A percentile compares a stretch with the other conserved stretches of the same genome.
Evolutionary conservation across 2,888 invertebrate species (phyloP).

Genomic region (Frankliniella fusca): DNA sequence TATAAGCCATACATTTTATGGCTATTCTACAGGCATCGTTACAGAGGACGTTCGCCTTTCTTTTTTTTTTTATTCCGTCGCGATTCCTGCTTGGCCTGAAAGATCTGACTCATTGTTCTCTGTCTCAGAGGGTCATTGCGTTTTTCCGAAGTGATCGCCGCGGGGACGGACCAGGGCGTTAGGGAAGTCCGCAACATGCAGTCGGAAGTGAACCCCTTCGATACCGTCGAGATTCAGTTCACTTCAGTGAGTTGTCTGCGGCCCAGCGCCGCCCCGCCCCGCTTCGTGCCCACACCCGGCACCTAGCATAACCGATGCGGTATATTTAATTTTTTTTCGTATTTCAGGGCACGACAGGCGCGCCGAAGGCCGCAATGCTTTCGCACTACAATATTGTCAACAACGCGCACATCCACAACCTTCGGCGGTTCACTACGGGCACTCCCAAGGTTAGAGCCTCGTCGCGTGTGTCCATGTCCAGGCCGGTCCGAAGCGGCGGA

Average conservation of each 20-base stretch:
- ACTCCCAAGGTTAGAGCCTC: background rate
- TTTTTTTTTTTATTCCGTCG: too few relatives aligned
- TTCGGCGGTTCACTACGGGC: background rate
- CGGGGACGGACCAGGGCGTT: conserved; percentile 1
- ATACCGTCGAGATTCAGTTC: conserved; percentile 72
- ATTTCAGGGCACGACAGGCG: conserved; percentile 68
- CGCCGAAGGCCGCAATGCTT: conserved; percentile 69
- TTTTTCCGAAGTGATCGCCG: background rate
- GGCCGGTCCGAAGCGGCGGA: too few relatives aligned
- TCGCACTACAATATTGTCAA: conserved; percentile 72
- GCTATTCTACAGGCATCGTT: too few relatives aligned
- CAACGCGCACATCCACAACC: conserved; percentile 55
- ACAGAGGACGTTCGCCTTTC: too few relatives aligned
- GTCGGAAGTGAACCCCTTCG: conserved; percentile 58
- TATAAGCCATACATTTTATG: too few relatives aligned
- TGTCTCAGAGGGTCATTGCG: conserved; percentile 12
- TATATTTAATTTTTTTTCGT: conserved; percentile 6
- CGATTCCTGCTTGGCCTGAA: background rate
- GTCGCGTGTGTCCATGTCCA: too few relatives aligned
- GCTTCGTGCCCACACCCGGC: too few relatives aligned
- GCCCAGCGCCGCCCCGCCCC: too few relatives aligned
- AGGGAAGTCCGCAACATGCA: conserved; percentile 48
- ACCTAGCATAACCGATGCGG: background rate
- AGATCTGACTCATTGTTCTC: background rate
- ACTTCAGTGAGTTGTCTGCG: conserved; percentile 58